Evolutionary conservation across 2,113 vertebrate species (phyloP), one percentile per base, ranked within the genome.

Genomic region (Paratilapia polleni): DNA sequence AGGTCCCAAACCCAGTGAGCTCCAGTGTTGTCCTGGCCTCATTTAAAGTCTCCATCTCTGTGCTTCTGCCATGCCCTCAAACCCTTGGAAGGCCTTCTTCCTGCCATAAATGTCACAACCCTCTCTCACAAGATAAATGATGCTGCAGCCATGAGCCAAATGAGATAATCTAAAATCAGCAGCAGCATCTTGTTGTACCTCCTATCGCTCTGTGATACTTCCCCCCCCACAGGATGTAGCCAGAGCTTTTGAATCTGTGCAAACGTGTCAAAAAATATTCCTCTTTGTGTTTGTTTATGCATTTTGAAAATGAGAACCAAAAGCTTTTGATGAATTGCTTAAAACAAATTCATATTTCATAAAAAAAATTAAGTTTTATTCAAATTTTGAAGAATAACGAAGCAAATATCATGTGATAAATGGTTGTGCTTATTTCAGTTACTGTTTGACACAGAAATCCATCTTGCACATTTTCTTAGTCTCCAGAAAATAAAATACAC

Each of bases 41-140:
- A 20, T 77, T 88, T 80, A 36, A 83, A 78, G 80, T 77, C 91
- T 89, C 66, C 81, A 61, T 64, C 79, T 62, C 87, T 70, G 43
- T 73, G 66, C 22, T 57, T 28, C 87, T 93, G 90, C 89, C 94
- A 87, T 94, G 94, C 93, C 94, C 91, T 94, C 93, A 94, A 95
- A 95, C 93, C 87, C 59, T 94, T 94, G 93, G 94, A 93, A 87
- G 90, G 89, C 75, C 81, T 76, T 84, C 94, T 92, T 95, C 91
- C 91, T 95, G 93, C 88, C 78, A 89, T 95, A 95, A 94, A 95
- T 94, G 93, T 95, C 93, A 94, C 56, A 70, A 60, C 86, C 57
- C 81, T 85, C 64, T 79, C 89, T 80, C 68, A 77, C 62, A 88
- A 92, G 91, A 95, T 93, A 92, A 91, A 95, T 89, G 57, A 89